Evolutionary conservation across 2,888 invertebrate species (phyloP).

Genomic region (Apamea sordens): DNA sequence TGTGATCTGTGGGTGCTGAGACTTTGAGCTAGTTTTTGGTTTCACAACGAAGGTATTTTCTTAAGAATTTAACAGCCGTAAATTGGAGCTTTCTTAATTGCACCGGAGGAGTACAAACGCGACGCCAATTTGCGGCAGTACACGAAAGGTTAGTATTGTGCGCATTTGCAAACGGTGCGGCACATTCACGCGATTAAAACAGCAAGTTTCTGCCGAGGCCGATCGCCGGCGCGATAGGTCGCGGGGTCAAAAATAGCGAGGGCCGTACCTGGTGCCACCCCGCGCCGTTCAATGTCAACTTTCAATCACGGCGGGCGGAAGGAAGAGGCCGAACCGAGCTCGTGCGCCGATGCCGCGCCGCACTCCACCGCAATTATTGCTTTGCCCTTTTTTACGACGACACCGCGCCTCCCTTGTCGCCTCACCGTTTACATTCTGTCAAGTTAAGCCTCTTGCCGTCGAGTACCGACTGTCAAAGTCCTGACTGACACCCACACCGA

Average conservation of each 20-base stretch:
- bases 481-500: conserved; percentile 65
- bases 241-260: conserved; percentile 89
- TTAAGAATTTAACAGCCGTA: conserved; percentile 41
- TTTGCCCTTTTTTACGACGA: conserved; percentile 82
- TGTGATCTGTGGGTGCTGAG: not conserved
- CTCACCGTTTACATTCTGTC: conserved; percentile 82
- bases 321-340: conserved; percentile 82
- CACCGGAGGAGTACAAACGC: conserved; percentile 73
- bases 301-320: conserved; percentile 88
- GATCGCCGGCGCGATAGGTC: conserved; percentile 88
- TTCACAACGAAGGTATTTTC: conserved; percentile 28
- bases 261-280: conserved; percentile 89
- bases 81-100: conserved; percentile 75
- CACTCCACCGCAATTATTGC: conserved; percentile 81
- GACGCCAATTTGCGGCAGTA: conserved; percentile 79
- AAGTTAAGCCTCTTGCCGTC: conserved; percentile 80
- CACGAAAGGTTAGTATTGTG: conserved; percentile 79
- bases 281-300: conserved; percentile 88
- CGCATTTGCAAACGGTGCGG: conserved; percentile 85
- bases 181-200: conserved; percentile 87
- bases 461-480: conserved; percentile 76
- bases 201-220: conserved; percentile 86
- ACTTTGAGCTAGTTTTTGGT: conserved; percentile 56
- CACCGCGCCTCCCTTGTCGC: conserved; percentile 77
- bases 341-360: conserved; percentile 80